Base-by-base conservation (phyloP, 2,113 vertebrate genomes). In the Galeopterus variegatus region DNA sequence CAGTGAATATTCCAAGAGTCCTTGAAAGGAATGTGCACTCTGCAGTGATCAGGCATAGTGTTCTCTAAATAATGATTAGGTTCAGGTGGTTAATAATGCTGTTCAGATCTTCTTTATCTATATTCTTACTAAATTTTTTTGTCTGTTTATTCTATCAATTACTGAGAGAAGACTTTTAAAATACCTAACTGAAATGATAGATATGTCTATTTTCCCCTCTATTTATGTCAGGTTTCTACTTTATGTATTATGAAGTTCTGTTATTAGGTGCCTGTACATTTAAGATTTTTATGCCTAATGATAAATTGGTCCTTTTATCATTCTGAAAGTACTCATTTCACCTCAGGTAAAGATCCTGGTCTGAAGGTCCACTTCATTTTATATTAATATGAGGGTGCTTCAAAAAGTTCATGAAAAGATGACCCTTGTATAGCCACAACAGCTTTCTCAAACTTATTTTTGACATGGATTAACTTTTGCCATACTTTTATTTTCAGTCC, bases 131-230 rank as follows among this genome's bases (percentile, higher is more conserved):
- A 6, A 64, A 91, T 45, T 60, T 56, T 62, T 62, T 58, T 17
- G 23, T 72, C 67, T 87, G 45, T 24, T 77, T 82, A 4, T 56
- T 69, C 60, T 88, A 23, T 65, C 36, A 54, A 19, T 73, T 75
- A 73, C 64, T 83, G 48, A 58, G 28, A 50, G 18, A 93, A 77
- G 21, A 60, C 3, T 87, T 95, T 62, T 80, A 69, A 91, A 94
- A 91, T 60, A 70, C n/a, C 33, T 83, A 88, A 62, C 9, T 70
- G 56, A 94, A 88, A 91, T 90, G 24, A 24, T 21, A 72, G 13
- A 84, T 54, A 72, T 85, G 7, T 69, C 62, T 69, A 26, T 48
- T 85, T 95, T 54, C 45, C 41, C 5, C 24, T 72, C 23, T 31
- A 73, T 15, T 62, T 95, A 21, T 33, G 1, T 45, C n/a, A 84